A percentile compares a stretch with the other conserved stretches of the same genome.
Evolutionary conservation across 1,140 invertebrate genomes (phyloP).

Genomic region (Melanaphis sacchari): DNA sequence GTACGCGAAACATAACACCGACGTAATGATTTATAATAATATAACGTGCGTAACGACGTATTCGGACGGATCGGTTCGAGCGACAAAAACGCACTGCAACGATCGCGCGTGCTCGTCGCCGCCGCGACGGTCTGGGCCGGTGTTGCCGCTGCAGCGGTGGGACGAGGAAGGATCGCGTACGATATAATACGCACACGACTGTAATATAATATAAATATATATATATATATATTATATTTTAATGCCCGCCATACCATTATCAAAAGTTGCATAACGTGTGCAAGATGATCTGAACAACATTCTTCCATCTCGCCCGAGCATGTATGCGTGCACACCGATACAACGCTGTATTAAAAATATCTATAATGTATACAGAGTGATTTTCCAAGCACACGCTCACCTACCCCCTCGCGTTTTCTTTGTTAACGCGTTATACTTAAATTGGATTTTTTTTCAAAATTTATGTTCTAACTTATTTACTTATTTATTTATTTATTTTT

Average conservation of each 20-base stretch:
- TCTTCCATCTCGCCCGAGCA: neutral
- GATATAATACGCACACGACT: neutral
- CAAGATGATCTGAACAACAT: slow-evolving; percentile 29
- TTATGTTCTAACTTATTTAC: too few species aligned
- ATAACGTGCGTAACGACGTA: too few species aligned
- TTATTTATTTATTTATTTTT: too few species aligned
- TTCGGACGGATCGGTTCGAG: slow-evolving; percentile 35
- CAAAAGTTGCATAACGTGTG: slow-evolving; percentile 32
- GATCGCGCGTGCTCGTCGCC: neutral
- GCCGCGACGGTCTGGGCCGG: neutral
- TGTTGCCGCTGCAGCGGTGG: neutral
- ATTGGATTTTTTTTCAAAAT: too few species aligned
- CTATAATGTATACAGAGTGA: too few species aligned
- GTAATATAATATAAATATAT: neutral
- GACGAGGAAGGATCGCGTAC: neutral
- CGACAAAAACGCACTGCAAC: slow-evolving; percentile 47
- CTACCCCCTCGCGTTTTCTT: too few species aligned
- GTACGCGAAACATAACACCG: slow-evolving; percentile 29
- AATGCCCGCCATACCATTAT: neutral
- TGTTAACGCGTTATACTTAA: too few species aligned
- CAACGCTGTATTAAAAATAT: neutral
- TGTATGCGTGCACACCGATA: neutral
- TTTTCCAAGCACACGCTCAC: too few species aligned
- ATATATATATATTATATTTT: too few species aligned
- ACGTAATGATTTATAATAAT: too few species aligned